A percentile compares a stretch with the other conserved stretches of the same genome.
phyloP scores from a whole-genome alignment of 2,888 invertebrate species.

The Hydriomena furcata region DNA sequence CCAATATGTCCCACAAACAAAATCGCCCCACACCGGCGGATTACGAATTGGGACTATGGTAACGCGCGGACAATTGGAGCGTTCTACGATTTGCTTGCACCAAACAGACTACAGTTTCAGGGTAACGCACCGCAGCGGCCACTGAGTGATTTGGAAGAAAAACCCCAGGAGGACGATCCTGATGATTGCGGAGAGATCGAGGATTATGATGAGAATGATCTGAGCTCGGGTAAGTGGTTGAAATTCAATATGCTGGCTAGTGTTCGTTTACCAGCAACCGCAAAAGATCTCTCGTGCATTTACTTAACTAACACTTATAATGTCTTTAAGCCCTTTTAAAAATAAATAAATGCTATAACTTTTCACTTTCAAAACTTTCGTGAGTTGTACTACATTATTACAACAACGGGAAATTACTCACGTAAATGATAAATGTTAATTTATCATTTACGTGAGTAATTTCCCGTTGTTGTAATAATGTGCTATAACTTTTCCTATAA shows the following conservation, averaged over 20 bases:
- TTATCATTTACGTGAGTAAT: too few species aligned
- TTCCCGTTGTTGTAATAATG: too few species aligned
- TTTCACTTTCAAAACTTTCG: too few species aligned
- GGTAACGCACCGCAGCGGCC: constrained; percentile 34
- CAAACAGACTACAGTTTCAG: constrained; percentile 41
- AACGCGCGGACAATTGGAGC: constrained; percentile 62
- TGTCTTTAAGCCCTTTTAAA: too few species aligned
- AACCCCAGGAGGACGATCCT: constrained; percentile 63
- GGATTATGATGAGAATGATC: constrained; percentile 74
- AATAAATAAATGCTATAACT: too few species aligned
- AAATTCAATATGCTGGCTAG: not conserved
- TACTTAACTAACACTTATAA: too few species aligned
- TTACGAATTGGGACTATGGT: constrained; percentile 41
- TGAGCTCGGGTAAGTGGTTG: constrained; percentile 63
- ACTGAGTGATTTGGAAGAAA: constrained; percentile 54
- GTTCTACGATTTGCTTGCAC: constrained; percentile 57
- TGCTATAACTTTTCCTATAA: too few species aligned
- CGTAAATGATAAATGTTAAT: too few species aligned
- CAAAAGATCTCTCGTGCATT: too few species aligned
- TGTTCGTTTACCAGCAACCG: not conserved
- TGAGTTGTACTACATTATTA: too few species aligned
- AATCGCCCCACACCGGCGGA: constrained; percentile 66
- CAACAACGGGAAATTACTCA: too few species aligned
- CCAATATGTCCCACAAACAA: constrained; percentile 75
- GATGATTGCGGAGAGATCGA: constrained; percentile 75